Base-by-base conservation (phyloP, 2,888 invertebrate species). In the Phaedon cochleariae region DNA sequence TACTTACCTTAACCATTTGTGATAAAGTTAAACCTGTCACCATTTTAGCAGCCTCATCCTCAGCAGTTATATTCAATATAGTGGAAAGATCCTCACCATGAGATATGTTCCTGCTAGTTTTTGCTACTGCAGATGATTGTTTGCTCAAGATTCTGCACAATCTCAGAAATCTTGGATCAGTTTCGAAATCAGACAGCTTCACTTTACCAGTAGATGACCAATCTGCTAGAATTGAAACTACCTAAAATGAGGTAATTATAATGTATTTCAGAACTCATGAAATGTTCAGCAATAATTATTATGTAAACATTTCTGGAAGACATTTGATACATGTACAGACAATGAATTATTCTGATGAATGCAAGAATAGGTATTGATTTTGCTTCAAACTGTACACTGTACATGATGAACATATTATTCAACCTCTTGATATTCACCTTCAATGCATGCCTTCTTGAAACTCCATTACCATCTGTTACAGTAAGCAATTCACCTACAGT, bases 41-140 rank as follows among this genome's bases (percentile, higher is more conserved):
- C 20, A 93, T 81, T 80, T 92, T 90, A 0, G 92, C 92, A 0
- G 93, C 92, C 77, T 93, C 91, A 82, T 93, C 92, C 80, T 93
- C 93, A 0, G 92, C 92, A 0, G 91, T 90, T 17, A 92, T 89
- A 4, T 89, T 89, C 22, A 92, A 83, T 26, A 92, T 90, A 0
- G 90, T 90, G 61, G 89, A 88, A 20, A 92, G 83, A 77, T 92
- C 92, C 67, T 90, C 90, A 1, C 88, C 89, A 7, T 59, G 41
- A 29, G 67, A 61, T 3, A 62, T 78, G 79, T 53, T 62, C 37
- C 26, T 64, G 41, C 61, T 68, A 49, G 3, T 37, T 65, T 62
- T 73, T 20, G 29, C 29, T 58, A 62, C 62, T 31, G 46, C 1
- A 15, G 34, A 58, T 21, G 31, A 81, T 41, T 41, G 41, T 73